Evolutionary conservation across 2,888 invertebrate species (phyloP), one percentile per base, ranked within the genome.

Genomic region (Seira musarum): DNA sequence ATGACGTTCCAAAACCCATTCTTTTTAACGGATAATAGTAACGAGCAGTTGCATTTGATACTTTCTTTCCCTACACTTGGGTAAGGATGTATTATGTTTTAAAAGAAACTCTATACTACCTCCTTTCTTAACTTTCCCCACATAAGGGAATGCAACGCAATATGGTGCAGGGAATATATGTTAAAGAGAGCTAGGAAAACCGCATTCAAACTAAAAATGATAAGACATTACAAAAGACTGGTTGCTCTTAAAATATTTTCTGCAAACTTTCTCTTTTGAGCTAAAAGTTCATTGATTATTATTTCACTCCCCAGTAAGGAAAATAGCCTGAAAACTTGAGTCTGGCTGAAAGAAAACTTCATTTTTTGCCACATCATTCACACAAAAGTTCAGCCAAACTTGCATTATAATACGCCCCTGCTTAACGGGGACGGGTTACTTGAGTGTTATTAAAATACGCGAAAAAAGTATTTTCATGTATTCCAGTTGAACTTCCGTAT

Each of bases 281-380:
- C 53, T 53, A 30, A 53, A 53, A 53, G n/a, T 53, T n/a, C 53
- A 53, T 53, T 53, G 53, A 53, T 53, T 53, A 53, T 53, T 53
- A 53, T 53, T 53, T 53, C 53, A 13, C 17, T 53, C 13, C 53
- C 53, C 53, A 30, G 3, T 30, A 30, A 30, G 30, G 30, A 30
- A 30, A 30, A 30, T 30, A 30, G 30, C 30, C 30, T 30, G 30
- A 8, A n/a, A n/a, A n/a, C n/a, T n/a, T n/a, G 30, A 30, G 30
- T 30, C 30, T 30, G 30, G 30, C 8, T 30, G 30, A 30, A 30
- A 30, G 8, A 30, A 30, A 30, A 8, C 30, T 30, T 30, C 30
- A 5, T 30, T 30, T 30, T 30, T 30, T 30, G 30, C 30, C 3
- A 30, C 30, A 30, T 30, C 8, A 2, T 30, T 30, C 30, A n/a